phyloP scores from a whole-genome alignment of 2,797 vertebrate species.

The Mionectes olivaceus region DNA sequence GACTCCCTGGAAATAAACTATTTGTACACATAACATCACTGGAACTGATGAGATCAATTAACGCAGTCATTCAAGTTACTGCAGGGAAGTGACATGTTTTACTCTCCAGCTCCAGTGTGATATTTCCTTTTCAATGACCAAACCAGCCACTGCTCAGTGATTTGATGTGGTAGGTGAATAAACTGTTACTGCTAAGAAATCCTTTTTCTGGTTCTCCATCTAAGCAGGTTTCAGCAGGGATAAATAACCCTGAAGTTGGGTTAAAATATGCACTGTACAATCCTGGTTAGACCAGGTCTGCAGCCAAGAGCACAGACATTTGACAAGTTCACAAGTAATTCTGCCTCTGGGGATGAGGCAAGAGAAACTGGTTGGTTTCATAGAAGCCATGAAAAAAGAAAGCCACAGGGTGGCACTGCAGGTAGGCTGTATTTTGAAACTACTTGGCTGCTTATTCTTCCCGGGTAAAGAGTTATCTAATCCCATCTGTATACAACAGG shows the following conservation, averaged over 20 bases:
- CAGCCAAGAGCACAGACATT: background rate
- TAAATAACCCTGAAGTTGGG: background rate
- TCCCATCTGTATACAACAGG: background rate
- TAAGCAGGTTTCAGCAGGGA: background rate
- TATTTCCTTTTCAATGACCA: background rate
- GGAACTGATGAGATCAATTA: background rate
- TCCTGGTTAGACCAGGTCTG: background rate
- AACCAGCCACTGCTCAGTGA: background rate
- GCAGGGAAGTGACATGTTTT: background rate
- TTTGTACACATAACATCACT: background rate
- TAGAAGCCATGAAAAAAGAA: background rate
- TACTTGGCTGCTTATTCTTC: background rate
- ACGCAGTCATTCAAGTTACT: background rate
- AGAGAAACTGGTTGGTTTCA: background rate
- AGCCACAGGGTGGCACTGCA: constrained; percentile 64
- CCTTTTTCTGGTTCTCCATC: background rate
- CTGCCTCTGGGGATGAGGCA: accelerated
- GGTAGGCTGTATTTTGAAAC: background rate
- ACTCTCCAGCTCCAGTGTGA: background rate
- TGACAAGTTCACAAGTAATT: background rate
- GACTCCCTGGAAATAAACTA: background rate
- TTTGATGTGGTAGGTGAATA: background rate
- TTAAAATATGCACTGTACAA: background rate
- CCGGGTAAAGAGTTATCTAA: background rate
- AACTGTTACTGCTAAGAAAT: background rate